phyloP scores from a whole-genome alignment of 2,113 vertebrate genomes.

The Passer montanus region DNA sequence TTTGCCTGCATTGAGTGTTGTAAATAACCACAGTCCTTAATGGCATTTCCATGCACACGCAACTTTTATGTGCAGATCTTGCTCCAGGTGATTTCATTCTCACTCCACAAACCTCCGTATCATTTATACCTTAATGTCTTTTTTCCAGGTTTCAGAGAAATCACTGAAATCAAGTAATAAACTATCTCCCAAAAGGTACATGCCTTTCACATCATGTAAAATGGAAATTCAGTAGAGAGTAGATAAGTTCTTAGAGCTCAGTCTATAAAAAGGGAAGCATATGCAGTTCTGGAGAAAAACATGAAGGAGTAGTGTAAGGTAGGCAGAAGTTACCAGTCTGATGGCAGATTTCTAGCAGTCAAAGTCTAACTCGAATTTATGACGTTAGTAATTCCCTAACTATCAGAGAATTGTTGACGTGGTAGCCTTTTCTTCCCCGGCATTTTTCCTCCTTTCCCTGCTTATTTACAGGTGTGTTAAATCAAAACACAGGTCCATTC shows the following conservation, averaged over 20 bases:
- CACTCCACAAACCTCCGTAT: neutral
- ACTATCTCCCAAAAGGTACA: neutral
- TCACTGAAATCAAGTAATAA: neutral
- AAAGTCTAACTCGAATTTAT: neutral
- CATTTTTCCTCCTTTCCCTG: neutral
- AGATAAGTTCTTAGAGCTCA: neutral
- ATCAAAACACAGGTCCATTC: neutral
- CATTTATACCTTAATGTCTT: neutral
- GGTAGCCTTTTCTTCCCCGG: neutral
- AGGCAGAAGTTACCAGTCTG: neutral
- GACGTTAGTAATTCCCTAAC: neutral
- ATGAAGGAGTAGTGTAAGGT: neutral
- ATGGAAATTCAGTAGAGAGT: neutral
- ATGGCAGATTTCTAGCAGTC: neutral
- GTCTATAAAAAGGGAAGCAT: neutral
- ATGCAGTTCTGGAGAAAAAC: neutral
- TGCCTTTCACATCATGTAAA: neutral
- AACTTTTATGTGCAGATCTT: neutral
- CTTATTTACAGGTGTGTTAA: neutral
- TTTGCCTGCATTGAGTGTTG: neutral
- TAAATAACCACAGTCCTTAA: slow-evolving; percentile 24
- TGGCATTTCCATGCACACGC: neutral
- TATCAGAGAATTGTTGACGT: neutral
- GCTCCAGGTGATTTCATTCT: neutral
- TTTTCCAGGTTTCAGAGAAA: neutral